These are phyloP conservation scores for Phalera bucephala DNA, from an alignment of 2,888 invertebrate genomes.

Conservation along the genomic window DNA sequence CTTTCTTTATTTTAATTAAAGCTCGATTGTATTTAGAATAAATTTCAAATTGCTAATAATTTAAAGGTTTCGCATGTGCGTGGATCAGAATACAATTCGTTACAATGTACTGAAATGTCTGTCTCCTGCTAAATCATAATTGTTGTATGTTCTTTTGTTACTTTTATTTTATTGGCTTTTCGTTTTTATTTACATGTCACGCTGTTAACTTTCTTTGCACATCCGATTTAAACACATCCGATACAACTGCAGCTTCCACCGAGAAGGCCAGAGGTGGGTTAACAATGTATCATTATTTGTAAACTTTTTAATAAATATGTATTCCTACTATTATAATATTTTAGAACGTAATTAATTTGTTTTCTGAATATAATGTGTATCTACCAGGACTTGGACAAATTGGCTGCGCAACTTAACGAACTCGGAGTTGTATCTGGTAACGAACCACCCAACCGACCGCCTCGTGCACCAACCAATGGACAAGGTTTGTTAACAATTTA, in stretches of 20 bases:
- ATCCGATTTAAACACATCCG: slow-evolving; percentile 56
- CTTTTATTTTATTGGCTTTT: slow-evolving; percentile 62
- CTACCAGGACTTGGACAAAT: slow-evolving; percentile 95
- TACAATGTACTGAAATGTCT: slow-evolving; percentile 25
- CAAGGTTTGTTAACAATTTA: slow-evolving; percentile 72
- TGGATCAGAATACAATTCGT: no score
- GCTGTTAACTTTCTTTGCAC: slow-evolving; percentile 80
- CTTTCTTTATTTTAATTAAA: no score
- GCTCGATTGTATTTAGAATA: no score
- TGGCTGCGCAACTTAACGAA: slow-evolving; percentile 98
- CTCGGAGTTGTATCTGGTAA: slow-evolving; percentile 91
- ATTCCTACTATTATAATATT: slow-evolving; percentile 2
- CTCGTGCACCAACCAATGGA: slow-evolving; percentile 73
- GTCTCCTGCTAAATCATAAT: slow-evolving; percentile 16
- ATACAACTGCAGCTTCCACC: slow-evolving; percentile 89
- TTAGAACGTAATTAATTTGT: neutral
- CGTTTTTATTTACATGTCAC: slow-evolving; percentile 78
- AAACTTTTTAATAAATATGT: slow-evolving; percentile 6
- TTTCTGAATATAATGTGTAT: slow-evolving; percentile 1
- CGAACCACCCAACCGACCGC: slow-evolving; percentile 84
- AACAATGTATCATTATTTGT: slow-evolving; percentile 9
- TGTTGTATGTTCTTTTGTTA: slow-evolving; percentile 20
- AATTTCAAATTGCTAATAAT: no score
- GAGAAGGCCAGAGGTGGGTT: slow-evolving; percentile 95
- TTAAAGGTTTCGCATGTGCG: no score